Percentiles rank a stretch among this genome's conserved stretches.
phyloP scores from a whole-genome alignment of 2,888 invertebrate species.

The Oligia fasciuncula region DNA sequence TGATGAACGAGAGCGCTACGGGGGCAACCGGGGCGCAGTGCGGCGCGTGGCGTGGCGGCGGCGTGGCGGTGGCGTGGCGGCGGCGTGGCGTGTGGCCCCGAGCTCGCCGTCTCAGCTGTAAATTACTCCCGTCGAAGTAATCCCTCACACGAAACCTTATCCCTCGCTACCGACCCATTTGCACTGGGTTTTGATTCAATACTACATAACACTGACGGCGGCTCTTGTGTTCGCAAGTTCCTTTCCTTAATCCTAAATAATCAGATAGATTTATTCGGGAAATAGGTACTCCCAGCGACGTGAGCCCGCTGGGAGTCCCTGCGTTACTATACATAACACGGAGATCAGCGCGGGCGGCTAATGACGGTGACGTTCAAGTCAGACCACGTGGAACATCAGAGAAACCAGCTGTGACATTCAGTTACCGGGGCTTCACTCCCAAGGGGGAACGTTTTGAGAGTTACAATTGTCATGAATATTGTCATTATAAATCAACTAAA shows the following conservation, averaged over 20 bases:
- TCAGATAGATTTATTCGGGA: constrained; percentile 18
- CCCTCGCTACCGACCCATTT: constrained; percentile 3
- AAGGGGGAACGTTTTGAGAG: not conserved
- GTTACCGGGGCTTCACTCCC: not conserved
- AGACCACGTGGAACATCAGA: not conserved
- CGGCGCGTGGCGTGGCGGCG: not conserved
- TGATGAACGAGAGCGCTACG: constrained; percentile 3
- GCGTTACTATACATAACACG: not conserved
- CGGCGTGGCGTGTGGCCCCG: not conserved
- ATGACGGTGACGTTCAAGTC: constrained; percentile 1
- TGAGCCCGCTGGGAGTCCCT: not conserved
- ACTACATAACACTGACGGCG: not conserved
- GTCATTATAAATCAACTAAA: constrained; percentile 14
- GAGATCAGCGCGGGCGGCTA: constrained; percentile 2
- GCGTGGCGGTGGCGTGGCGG: not conserved
- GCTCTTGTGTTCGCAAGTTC: not conserved
- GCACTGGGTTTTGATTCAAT: constrained; percentile 3
- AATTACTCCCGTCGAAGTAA: constrained; percentile 46
- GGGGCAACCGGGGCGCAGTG: not conserved
- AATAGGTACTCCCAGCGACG: not conserved
- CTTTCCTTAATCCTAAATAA: constrained; percentile 5
- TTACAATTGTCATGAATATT: constrained; percentile 19
- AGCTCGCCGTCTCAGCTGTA: constrained; percentile 14
- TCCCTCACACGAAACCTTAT: constrained; percentile 24
- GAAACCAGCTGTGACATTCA: constrained; percentile 21